phyloP scores from a whole-genome alignment of 2,797 vertebrate genomes.

The Leuciscus waleckii region DNA sequence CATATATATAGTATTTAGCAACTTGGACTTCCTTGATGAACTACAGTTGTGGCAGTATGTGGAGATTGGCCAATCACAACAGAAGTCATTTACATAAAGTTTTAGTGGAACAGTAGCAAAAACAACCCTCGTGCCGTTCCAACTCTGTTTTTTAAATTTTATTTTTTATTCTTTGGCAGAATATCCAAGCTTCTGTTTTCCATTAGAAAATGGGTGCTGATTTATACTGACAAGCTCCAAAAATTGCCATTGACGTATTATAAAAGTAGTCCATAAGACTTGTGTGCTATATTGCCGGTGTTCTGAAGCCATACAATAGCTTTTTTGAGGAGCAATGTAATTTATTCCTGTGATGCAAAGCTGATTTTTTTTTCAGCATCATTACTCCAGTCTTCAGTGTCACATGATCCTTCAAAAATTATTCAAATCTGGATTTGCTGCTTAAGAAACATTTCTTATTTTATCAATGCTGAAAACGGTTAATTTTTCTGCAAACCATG shows the following conservation, averaged over 20 bases:
- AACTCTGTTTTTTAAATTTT: background rate
- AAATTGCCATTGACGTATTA: too few species aligned
- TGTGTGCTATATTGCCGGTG: background rate
- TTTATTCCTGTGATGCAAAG: background rate
- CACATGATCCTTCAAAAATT: background rate
- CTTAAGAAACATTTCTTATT: background rate
- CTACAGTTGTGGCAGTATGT: background rate
- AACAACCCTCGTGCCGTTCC: background rate
- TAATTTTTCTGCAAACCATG: background rate
- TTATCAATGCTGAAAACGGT: background rate
- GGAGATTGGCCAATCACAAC: background rate
- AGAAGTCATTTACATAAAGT: background rate
- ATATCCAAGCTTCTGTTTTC: background rate
- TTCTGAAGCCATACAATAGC: background rate
- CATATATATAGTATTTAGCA: background rate
- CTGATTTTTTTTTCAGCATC: background rate
- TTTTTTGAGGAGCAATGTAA: background rate
- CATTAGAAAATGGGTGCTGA: background rate
- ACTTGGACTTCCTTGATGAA: background rate
- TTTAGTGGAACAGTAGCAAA: background rate
- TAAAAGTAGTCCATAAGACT: background rate
- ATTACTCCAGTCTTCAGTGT: background rate
- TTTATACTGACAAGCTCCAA: background rate
- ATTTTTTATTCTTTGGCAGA: background rate
- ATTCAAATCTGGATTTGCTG: background rate